Percentiles rank a stretch among this genome's conserved stretches.
Evolutionary conservation across 2,888 invertebrate species (phyloP).

Genomic region (Cheilosia scutellata): DNA sequence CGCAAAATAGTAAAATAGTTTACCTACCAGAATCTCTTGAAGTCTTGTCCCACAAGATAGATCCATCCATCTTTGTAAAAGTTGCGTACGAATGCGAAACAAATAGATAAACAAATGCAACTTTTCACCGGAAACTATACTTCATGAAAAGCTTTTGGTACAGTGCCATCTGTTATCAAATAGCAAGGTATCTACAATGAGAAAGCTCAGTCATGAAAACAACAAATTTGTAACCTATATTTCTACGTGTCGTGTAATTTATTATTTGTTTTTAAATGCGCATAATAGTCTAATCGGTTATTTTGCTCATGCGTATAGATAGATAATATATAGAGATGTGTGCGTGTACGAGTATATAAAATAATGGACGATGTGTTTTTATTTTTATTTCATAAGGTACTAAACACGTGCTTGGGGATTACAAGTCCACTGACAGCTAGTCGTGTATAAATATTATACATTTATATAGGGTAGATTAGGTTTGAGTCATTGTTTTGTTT

Average conservation of each 20-base stretch:
- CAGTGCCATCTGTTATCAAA: constrained; percentile 65
- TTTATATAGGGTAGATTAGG: constrained; percentile 60
- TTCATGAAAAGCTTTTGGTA: neutral
- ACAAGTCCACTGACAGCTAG: constrained; percentile 44
- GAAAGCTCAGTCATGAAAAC: constrained; percentile 32
- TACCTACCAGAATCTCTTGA: too few species aligned
- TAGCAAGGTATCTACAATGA: constrained; percentile 7
- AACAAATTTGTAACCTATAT: neutral
- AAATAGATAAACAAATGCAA: neutral
- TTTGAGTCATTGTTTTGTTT: constrained; percentile 62
- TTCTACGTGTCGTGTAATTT: neutral
- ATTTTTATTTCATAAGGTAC: constrained; percentile 3
- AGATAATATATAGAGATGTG: too few species aligned
- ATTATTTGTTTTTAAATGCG: neutral
- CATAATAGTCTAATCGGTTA: neutral
- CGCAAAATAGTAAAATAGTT: too few species aligned
- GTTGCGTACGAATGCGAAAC: too few species aligned
- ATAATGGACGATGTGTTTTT: neutral
- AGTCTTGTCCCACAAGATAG: too few species aligned
- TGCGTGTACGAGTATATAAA: neutral
- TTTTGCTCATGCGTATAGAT: neutral
- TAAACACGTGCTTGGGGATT: constrained; percentile 67
- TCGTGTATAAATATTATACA: constrained; percentile 28
- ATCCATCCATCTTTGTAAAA: neutral
- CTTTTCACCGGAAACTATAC: neutral